Percentiles rank a stretch among this genome's conserved stretches.
These are phyloP conservation scores for Blennius ocellaris DNA, from an alignment of 2,113 vertebrate species.

Conservation along the genomic window DNA sequence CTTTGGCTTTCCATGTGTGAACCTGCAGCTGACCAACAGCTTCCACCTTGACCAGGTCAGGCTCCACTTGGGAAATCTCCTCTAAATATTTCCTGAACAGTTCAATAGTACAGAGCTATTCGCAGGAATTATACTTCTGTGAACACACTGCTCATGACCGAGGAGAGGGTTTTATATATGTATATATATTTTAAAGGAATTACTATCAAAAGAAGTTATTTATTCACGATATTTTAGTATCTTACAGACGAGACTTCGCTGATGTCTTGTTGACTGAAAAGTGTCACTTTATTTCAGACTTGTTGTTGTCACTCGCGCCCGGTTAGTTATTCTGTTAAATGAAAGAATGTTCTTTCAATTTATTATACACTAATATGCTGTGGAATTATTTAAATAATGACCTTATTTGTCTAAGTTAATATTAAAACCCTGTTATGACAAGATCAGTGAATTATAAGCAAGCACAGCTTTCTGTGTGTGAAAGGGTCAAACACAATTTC, in stretches of 20 bases:
- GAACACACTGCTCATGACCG: background rate
- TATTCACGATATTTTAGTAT: no score
- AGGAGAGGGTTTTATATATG: background rate
- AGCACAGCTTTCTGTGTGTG: no score
- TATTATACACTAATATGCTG: no score
- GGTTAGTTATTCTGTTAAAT: background rate
- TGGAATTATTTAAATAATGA: no score
- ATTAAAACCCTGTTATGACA: no score
- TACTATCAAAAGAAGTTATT: background rate
- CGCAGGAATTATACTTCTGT: slow-evolving; percentile 6
- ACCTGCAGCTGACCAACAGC: slow-evolving; percentile 14
- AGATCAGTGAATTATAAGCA: no score
- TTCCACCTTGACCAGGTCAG: slow-evolving; percentile 4
- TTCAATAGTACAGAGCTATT: slow-evolving; percentile 7
- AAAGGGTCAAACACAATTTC: no score
- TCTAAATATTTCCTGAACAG: slow-evolving; percentile 6
- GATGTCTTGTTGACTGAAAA: background rate
- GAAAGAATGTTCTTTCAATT: background rate
- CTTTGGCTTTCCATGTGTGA: slow-evolving; percentile 10
- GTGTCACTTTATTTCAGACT: background rate
- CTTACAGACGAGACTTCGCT: background rate
- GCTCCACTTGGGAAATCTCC: slow-evolving; percentile 53
- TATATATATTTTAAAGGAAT: background rate
- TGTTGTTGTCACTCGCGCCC: background rate
- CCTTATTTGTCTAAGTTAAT: no score